Evolutionary conservation across 2,797 vertebrate species (phyloP).

Genomic region (Enteromius viviparus): DNA sequence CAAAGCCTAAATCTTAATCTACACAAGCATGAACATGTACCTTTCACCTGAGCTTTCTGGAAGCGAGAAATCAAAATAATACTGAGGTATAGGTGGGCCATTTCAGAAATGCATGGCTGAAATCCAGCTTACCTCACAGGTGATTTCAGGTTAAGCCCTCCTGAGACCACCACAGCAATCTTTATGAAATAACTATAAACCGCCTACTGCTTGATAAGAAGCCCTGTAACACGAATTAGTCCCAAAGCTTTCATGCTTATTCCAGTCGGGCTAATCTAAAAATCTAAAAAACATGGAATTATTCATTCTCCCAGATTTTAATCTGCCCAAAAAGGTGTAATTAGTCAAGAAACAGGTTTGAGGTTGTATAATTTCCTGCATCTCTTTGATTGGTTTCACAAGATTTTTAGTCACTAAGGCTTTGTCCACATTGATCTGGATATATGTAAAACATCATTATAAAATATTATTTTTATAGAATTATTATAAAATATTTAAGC

Average conservation of each 20-base stretch:
- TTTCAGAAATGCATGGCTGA: conserved; percentile 53
- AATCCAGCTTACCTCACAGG: conserved; percentile 55
- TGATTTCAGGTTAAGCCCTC: conserved; percentile 60
- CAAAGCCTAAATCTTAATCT: not conserved
- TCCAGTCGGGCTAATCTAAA: conserved; percentile 42
- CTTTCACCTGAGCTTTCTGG: not conserved
- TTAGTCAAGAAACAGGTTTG: conserved; percentile 42
- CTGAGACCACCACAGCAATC: conserved; percentile 54
- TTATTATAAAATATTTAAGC: not conserved
- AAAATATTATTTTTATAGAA: not conserved
- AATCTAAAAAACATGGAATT: conserved; percentile 41
- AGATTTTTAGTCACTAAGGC: conserved; percentile 3
- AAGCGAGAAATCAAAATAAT: conserved; percentile 37
- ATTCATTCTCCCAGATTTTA: conserved; percentile 42
- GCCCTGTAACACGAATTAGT: conserved; percentile 37
- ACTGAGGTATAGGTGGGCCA: conserved; percentile 31
- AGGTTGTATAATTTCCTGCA: conserved; percentile 28
- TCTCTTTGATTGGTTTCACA: conserved; percentile 9
- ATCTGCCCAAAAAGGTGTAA: conserved; percentile 42
- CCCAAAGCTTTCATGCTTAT: conserved; percentile 33
- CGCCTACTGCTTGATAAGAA: conserved; percentile 57
- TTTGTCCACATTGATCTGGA: not conserved
- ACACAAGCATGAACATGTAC: not conserved
- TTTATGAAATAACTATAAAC: conserved; percentile 57
- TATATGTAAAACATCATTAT: not conserved